These are phyloP conservation scores for Eulemur rubriventer DNA, from an alignment of 2,797 vertebrate species.

Conservation along the genomic window DNA sequence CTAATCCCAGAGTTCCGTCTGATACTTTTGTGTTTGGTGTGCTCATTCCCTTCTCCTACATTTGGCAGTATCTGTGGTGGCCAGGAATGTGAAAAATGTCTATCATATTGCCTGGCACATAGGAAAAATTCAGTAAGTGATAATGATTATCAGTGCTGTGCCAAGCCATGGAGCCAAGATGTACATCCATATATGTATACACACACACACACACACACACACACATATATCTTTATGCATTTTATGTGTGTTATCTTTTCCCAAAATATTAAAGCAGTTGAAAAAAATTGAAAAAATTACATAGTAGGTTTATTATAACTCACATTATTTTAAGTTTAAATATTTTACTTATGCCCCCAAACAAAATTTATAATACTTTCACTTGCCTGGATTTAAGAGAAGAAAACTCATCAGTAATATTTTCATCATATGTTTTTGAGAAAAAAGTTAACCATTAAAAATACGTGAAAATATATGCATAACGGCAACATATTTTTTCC, in stretches of 20 bases:
- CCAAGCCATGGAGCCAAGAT: background rate
- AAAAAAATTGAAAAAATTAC: background rate
- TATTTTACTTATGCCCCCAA: background rate
- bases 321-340: constrained; percentile 22
- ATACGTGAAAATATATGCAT: background rate
- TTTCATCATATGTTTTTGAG: constrained; percentile 10
- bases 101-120: background rate
- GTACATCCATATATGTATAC: background rate
- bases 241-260: background rate
- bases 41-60: background rate
- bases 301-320: background rate
- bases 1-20: background rate
- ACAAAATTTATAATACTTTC: constrained; percentile 31
- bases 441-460: background rate
- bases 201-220: background rate
- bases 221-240: background rate
- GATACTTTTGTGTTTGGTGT: background rate
- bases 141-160: background rate
- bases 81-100: background rate
- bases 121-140: background rate
- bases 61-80: background rate
- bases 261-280: background rate
- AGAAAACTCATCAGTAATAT: background rate
- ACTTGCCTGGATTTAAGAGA: background rate
- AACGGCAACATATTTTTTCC: background rate